phyloP scores from a whole-genome alignment of 2,888 invertebrate genomes.

The Drosophila planitibia region DNA sequence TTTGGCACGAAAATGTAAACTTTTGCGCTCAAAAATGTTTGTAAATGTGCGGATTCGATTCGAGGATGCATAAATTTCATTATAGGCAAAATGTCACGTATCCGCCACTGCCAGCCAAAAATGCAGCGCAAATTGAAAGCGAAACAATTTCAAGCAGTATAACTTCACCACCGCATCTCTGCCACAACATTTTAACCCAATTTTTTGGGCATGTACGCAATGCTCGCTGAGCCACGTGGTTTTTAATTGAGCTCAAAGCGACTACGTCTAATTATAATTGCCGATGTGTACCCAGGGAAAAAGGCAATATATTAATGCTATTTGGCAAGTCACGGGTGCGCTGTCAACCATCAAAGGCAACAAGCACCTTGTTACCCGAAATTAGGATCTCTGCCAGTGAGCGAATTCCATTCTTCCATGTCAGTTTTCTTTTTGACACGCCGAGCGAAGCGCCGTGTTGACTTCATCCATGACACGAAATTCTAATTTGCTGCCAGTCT shows the following conservation, averaged over 20 bases:
- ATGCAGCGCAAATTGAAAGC: slow-evolving; percentile 69
- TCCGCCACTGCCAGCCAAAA: slow-evolving; percentile 55
- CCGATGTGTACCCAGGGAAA: slow-evolving; percentile 36
- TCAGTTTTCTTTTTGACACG: slow-evolving; percentile 61
- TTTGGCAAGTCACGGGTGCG: slow-evolving; percentile 58
- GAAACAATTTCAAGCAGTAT: slow-evolving; percentile 64
- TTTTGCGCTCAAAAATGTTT: slow-evolving; percentile 58
- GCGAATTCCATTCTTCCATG: slow-evolving; percentile 63
- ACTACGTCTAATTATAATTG: slow-evolving; percentile 77
- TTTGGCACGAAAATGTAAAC: slow-evolving; percentile 67
- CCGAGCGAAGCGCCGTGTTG: slow-evolving; percentile 9
- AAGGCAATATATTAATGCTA: slow-evolving; percentile 62
- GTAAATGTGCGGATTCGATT: slow-evolving; percentile 59
- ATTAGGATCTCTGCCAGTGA: slow-evolving; percentile 45
- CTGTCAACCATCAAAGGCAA: slow-evolving; percentile 18
- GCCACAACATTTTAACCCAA: slow-evolving; percentile 70
- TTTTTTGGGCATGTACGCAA: slow-evolving; percentile 43
- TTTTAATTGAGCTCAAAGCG: slow-evolving; percentile 71
- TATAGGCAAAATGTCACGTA: slow-evolving; percentile 72
- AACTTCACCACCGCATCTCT: background rate
- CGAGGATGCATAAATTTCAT: slow-evolving; percentile 77
- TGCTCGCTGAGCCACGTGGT: slow-evolving; percentile 60
- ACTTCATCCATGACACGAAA: slow-evolving; percentile 15
- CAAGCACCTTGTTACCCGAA: slow-evolving; percentile 34
- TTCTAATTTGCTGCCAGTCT: slow-evolving; percentile 1